Conservation (phyloP, 2,113 vertebrate species). For the Notechis scutatus region DNA sequence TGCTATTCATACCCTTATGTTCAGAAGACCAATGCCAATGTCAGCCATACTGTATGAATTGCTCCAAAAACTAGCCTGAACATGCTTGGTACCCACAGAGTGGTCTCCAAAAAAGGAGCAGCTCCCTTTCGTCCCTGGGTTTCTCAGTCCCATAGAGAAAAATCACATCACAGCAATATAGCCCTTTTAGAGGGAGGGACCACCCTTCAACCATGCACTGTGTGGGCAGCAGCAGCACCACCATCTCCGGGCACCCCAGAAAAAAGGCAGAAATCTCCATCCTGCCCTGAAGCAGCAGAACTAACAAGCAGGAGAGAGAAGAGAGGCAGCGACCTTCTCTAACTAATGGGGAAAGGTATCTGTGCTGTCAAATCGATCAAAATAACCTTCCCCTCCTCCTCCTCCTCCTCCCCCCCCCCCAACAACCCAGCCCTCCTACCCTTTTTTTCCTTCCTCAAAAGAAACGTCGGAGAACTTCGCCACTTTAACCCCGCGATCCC, state of each 20-base stretch:
- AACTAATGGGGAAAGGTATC: not conserved
- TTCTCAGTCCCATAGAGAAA: not conserved
- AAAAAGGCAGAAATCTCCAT: not conserved
- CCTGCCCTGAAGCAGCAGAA: not conserved
- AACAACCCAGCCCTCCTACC: not conserved
- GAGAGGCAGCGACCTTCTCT: not conserved
- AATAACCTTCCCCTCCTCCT: too few relatives aligned
- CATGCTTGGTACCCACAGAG: not conserved
- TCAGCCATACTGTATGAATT: not conserved
- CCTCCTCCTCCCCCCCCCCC: not conserved
- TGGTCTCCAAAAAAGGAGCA: not conserved
- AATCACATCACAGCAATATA: not conserved
- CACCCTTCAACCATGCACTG: too few relatives aligned
- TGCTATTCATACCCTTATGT: not conserved
- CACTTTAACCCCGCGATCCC: not conserved
- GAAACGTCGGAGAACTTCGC: not conserved
- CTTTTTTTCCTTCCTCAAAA: not conserved
- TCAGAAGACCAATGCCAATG: not conserved
- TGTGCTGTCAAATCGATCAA: not conserved
- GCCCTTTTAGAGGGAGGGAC: not conserved
- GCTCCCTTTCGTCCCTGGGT: not conserved
- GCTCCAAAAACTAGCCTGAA: not conserved
- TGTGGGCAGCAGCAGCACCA: not conserved
- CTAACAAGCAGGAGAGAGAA: not conserved
- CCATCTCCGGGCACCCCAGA: not conserved